Conservation (phyloP, 35 echinoderm and acorn worm genomes). For the Heliocidaris tuberculata region DNA sequence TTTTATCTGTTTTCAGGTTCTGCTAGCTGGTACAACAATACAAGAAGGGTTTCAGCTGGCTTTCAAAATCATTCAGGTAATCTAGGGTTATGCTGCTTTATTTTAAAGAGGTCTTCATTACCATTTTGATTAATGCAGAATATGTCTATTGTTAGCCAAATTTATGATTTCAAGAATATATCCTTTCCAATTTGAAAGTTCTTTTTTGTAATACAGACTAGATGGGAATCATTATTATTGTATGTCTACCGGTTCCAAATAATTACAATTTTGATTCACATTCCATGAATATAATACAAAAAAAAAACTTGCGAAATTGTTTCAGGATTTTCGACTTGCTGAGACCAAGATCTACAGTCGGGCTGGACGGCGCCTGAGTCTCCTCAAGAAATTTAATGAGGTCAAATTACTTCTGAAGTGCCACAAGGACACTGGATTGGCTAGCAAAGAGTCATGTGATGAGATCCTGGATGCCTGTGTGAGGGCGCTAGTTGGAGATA, state of each 20-base stretch:
- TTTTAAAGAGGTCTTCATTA: not conserved
- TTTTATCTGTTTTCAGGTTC: slow-evolving; percentile 55
- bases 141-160: not conserved
- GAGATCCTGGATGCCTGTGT: slow-evolving; percentile 78
- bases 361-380: slow-evolving; percentile 64
- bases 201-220: too few species aligned
- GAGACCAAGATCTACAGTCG: slow-evolving; percentile 82
- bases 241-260: too few species aligned
- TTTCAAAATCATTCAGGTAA: slow-evolving; percentile 95
- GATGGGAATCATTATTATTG: too few species aligned
- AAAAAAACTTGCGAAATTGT: too few species aligned
- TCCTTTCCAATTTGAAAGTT: not conserved
- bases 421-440: slow-evolving; percentile 67
- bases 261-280: too few species aligned
- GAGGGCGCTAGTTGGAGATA: slow-evolving; percentile 69
- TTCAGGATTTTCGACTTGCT: slow-evolving; percentile 83
- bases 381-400: slow-evolving; percentile 74
- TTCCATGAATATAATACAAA: too few species aligned
- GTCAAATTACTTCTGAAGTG: slow-evolving; percentile 65
- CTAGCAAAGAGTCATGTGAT: slow-evolving; percentile 78
- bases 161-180: not conserved
- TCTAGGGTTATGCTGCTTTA: too few species aligned
- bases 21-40: slow-evolving; percentile 66
- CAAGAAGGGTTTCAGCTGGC: slow-evolving; percentile 77
- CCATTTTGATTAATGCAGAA: not conserved